Conservation (phyloP, 2,888 invertebrate species). For the Melolontha melolontha region DNA sequence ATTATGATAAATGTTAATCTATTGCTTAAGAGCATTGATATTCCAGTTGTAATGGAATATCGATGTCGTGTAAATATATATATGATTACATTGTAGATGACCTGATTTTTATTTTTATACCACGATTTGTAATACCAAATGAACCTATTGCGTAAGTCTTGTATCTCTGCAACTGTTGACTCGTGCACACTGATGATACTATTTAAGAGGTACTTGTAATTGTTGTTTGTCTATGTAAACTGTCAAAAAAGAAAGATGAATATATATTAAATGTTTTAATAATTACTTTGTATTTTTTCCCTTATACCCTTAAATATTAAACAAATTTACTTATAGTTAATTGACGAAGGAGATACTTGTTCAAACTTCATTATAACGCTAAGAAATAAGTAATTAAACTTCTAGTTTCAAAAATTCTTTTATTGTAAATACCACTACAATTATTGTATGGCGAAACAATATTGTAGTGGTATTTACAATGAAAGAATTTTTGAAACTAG, state of each 20-base stretch:
- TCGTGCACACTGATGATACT: constrained; percentile 28
- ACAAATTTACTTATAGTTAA: too few species aligned
- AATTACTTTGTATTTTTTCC: neutral
- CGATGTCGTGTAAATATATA: constrained; percentile 30
- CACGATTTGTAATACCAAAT: constrained; percentile 39
- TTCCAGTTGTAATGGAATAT: constrained; percentile 24
- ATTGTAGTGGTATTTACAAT: too few species aligned
- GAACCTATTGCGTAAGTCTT: constrained; percentile 24
- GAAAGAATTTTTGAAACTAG: too few species aligned
- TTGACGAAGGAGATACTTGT: too few species aligned
- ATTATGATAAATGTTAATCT: neutral
- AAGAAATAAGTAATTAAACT: too few species aligned
- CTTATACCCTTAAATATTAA: neutral
- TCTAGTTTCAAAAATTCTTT: too few species aligned
- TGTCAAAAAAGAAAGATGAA: constrained; percentile 19
- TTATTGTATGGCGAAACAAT: too few species aligned
- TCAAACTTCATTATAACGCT: too few species aligned
- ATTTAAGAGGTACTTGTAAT: constrained; percentile 25
- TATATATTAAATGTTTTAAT: constrained; percentile 34
- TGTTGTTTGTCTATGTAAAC: constrained; percentile 37
- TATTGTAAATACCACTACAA: too few species aligned
- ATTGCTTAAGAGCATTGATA: constrained; percentile 6
- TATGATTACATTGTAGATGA: constrained; percentile 33
- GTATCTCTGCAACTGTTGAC: constrained; percentile 36
- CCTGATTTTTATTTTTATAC: constrained; percentile 44